Base-by-base conservation (phyloP, 2,888 invertebrate genomes). In the Rambutsinella grinnellia region DNA sequence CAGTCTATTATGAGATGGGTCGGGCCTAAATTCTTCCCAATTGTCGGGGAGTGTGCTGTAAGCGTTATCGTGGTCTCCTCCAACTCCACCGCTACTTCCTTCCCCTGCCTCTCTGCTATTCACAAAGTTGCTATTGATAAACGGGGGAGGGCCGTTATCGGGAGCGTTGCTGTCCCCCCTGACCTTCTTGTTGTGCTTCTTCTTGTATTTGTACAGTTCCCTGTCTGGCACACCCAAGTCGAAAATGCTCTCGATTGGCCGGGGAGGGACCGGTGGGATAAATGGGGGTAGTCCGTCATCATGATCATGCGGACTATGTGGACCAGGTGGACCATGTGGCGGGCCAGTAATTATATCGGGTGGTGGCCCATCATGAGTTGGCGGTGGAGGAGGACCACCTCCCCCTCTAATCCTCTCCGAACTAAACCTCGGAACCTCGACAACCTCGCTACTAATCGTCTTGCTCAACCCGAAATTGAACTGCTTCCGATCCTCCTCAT, bases 21-120 rank as follows among this genome's bases (percentile, higher is more conserved):
- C 82, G 1, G 81, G 72, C 10, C 57, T 46, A 24, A 70, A 77
- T 8, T 70, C 27, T 3, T 69, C 63, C n/a, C 79, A 68, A 57
- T 79, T 78, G 10, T 78, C 69, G 8, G 83, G 83, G n/a, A 83
- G 77, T 0, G 83, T 83, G 2, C 78, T 71, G 23, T 81, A 83
- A 46, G 36, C 5, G 65, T 78, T 27, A 13, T 57, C 23, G n/a
- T 74, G 61, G 26, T 53, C 27, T 10, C 60, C 60, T 2, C 61
- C 60, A 36, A 10, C 49, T 46, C 60, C 46, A 21, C 2, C 28
- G 36, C 36, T 2, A 57, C 21, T 5, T 51, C 51, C 44, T 51
- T 21, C 23, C 17, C 5, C 28, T 58, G 19, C 53, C 44, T 24
- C 1, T 23, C 2, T 0, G 36, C 6, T 17, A 54, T 10, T 27